Evolutionary conservation across 2,888 invertebrate genomes (phyloP).

Genomic region (Poecilus cupreus): DNA sequence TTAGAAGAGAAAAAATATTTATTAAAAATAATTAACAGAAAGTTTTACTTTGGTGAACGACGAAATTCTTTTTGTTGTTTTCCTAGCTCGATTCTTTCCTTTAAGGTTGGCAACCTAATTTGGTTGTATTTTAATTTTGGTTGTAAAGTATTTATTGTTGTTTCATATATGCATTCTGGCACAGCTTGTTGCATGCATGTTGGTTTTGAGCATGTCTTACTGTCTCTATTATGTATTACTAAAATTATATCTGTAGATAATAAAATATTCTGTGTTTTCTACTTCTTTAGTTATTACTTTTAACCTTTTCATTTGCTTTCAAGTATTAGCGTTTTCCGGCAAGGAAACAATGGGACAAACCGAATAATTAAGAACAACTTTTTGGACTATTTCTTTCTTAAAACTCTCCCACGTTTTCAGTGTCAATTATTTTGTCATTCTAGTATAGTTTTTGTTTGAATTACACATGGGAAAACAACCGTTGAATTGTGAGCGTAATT

Average conservation of each 20-base stretch:
- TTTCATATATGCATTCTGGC: constrained; percentile 41
- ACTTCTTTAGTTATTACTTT: constrained; percentile 41
- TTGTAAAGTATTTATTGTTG: constrained; percentile 34
- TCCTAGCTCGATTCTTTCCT: too few species aligned
- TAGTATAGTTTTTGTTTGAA: neutral
- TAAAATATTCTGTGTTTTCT: constrained; percentile 40
- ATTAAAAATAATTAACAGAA: too few species aligned
- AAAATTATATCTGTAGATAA: constrained; percentile 37
- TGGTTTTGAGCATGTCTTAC: constrained; percentile 36
- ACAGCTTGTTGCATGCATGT: constrained; percentile 47
- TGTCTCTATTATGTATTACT: constrained; percentile 43
- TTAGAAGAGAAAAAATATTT: too few species aligned
- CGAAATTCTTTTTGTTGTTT: too few species aligned
- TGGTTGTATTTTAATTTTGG: constrained; percentile 3
- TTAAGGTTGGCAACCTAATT: too few species aligned
- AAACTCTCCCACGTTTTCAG: too few species aligned
- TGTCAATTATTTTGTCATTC: neutral
- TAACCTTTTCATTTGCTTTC: constrained; percentile 33
- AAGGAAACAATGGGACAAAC: neutral
- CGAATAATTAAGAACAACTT: constrained; percentile 4
- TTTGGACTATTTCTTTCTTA: neutral
- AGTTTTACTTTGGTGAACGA: too few species aligned
- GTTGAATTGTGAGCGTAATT: neutral
- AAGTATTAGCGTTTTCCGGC: neutral
- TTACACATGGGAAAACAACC: too few species aligned